Evolutionary conservation across 2,797 vertebrate species (phyloP).

Genomic region (Cyclopterus lumpus): DNA sequence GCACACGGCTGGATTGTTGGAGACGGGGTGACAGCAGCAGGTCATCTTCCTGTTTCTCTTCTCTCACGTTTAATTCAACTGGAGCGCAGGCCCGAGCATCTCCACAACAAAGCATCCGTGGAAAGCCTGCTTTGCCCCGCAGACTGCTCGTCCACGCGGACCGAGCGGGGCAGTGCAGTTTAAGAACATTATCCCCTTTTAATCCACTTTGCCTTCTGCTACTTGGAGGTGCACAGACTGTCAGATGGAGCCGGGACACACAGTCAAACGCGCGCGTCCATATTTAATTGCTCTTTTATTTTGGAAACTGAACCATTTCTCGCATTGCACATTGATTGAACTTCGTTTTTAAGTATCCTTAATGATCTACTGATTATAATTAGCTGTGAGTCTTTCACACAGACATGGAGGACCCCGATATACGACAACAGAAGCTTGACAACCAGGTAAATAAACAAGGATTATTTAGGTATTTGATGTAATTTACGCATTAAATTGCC

Average conservation of each 20-base stretch:
- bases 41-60: background rate
- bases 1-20: background rate
- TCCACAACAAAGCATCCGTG: slow-evolving; percentile 14
- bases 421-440: slow-evolving; percentile 85
- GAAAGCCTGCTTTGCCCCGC: slow-evolving; percentile 21
- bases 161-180: slow-evolving; percentile 60
- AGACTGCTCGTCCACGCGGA: slow-evolving; percentile 43
- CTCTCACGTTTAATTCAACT: slow-evolving; percentile 20
- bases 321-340: background rate
- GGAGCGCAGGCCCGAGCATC: slow-evolving; percentile 16
- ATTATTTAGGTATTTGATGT: background rate
- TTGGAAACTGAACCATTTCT: slow-evolving; percentile 4
- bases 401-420: slow-evolving; percentile 81
- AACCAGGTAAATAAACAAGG: slow-evolving; percentile 78
- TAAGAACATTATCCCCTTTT: slow-evolving; percentile 86
- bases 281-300: slow-evolving; percentile 21
- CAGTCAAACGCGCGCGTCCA: slow-evolving; percentile 37
- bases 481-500: background rate
- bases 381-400: slow-evolving; percentile 9
- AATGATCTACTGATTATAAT: slow-evolving; percentile 11
- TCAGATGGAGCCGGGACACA: slow-evolving; percentile 60
- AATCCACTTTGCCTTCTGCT: slow-evolving; percentile 88
- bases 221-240: slow-evolving; percentile 75
- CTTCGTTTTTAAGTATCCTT: background rate
- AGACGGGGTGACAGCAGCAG: background rate